Evolutionary conservation across 1,140 invertebrate genomes (phyloP), one percentile per base, ranked within the genome.

Genomic region (Trypoxylus dichotomus): DNA sequence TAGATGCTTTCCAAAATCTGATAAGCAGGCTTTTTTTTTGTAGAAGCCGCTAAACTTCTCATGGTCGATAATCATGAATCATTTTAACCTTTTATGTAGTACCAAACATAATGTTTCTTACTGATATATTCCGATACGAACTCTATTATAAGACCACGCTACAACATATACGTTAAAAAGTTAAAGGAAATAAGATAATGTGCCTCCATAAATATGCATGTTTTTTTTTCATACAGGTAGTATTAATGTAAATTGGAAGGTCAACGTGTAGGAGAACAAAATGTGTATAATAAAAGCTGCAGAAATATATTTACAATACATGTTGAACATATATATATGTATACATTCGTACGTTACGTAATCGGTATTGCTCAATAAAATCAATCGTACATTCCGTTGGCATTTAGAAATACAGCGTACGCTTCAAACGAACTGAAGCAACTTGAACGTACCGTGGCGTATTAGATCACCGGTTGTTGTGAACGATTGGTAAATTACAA

Each of bases 191-290:
- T 68, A 68, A 68, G 21, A 68, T 68, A 68, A 27, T 24, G 8
- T 68, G 24, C 19, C 10, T 25, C 21, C 24, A 68, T 68, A 68
- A 68, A 68, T 68, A 68, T 68, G 60, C 27, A 68, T 68, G 60
- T 25, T 21, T 8, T 68, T 68, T 68, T n/a, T n/a, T 68, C 27
- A 68, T 68, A 24, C 60, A 68, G 60, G 60, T 68, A 68, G 60
- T 68, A 29, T 29, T 24, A 68, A 68, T 68, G 60, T 21, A 68
- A 25, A 29, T 29, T 68, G 24, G 60, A 68, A 68, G 60, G 60
- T 24, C 60, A 68, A 68, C 60, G 60, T 68, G 60, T 68, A 29
- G 60, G 60, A 68, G 60, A 68, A 68, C 60, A 68, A 24, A 68
- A 68, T 68, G 60, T 68, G 8, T 68, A 68, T 27, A 68, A 68